Percentiles rank a stretch among this genome's conserved stretches.
Evolutionary conservation across 2,888 invertebrate genomes (phyloP).

Genomic region (Chrysomela aeneicollis): DNA sequence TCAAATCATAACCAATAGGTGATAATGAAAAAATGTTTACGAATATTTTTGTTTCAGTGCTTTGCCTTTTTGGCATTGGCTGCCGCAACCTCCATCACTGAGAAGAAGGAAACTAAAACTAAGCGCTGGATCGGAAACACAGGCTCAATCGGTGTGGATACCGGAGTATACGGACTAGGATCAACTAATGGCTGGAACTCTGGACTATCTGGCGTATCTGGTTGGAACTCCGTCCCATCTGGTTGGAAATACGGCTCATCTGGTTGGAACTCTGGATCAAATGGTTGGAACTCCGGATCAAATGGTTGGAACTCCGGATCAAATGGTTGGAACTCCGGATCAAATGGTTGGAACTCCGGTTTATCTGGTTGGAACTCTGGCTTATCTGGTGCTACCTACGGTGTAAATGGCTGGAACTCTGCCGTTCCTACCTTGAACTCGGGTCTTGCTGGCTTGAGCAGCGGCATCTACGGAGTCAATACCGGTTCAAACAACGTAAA

Average conservation of each 20-base stretch:
- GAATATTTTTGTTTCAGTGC: slow-evolving; percentile 7
- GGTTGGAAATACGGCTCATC: not conserved
- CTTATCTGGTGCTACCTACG: too few relatives aligned
- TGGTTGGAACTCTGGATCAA: not conserved
- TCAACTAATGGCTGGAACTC: not conserved
- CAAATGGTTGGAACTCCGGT: not conserved
- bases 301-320: not conserved
- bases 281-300: not conserved
- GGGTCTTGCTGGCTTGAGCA: too few relatives aligned
- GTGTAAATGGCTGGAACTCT: too few relatives aligned
- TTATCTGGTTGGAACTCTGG: too few relatives aligned
- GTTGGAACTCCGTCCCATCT: not conserved
- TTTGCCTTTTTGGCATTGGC: slow-evolving; percentile 14
- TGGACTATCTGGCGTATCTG: not conserved
- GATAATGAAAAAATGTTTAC: too few relatives aligned
- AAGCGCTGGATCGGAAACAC: not conserved
- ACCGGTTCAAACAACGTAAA: too few relatives aligned
- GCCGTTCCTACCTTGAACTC: too few relatives aligned
- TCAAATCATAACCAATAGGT: too few relatives aligned
- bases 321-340: not conserved
- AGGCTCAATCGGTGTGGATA: not conserved
- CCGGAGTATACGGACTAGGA: slow-evolving; percentile 1
- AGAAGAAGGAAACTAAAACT: not conserved
- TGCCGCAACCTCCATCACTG: not conserved
- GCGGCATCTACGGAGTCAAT: too few relatives aligned